Evolutionary conservation across 2,888 invertebrate species (phyloP).

Genomic region (Sarcophaga subvicina): DNA sequence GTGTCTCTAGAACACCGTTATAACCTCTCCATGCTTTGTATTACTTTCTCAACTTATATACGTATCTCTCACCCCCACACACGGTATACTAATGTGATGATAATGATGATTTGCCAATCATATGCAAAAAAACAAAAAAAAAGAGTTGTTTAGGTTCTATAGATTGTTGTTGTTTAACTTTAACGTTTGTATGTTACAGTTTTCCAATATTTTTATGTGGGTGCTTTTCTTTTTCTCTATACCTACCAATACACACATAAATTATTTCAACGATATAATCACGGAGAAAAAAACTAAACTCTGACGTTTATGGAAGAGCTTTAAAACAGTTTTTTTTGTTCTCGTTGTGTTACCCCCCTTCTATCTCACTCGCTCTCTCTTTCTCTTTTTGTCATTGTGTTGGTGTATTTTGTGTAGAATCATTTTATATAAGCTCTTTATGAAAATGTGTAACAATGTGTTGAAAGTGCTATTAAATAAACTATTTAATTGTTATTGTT

Average conservation of each 20-base stretch:
- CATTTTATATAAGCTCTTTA: constrained; percentile 45
- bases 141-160: constrained; percentile 14
- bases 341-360: not conserved
- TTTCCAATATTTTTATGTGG: constrained; percentile 58
- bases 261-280: not conserved
- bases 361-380: not conserved
- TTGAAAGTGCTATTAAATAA: constrained; percentile 43
- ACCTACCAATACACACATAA: not conserved
- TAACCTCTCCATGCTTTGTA: no score
- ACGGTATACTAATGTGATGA: not conserved
- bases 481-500: constrained; percentile 32
- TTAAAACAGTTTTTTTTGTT: constrained; percentile 5
- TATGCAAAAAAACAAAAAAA: not conserved
- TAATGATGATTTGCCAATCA: constrained; percentile 24
- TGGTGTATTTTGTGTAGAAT: constrained; percentile 23
- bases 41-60: no score
- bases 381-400: no score
- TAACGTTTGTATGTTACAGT: constrained; percentile 23
- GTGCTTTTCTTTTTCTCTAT: constrained; percentile 31
- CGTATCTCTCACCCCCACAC: not conserved
- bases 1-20: no score
- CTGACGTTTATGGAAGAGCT: constrained; percentile 37
- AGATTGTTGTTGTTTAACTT: constrained; percentile 34
- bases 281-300: constrained; percentile 5
- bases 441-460: constrained; percentile 36